phyloP scores from a whole-genome alignment of 2,113 vertebrate genomes.

The Pogona vitticeps region DNA sequence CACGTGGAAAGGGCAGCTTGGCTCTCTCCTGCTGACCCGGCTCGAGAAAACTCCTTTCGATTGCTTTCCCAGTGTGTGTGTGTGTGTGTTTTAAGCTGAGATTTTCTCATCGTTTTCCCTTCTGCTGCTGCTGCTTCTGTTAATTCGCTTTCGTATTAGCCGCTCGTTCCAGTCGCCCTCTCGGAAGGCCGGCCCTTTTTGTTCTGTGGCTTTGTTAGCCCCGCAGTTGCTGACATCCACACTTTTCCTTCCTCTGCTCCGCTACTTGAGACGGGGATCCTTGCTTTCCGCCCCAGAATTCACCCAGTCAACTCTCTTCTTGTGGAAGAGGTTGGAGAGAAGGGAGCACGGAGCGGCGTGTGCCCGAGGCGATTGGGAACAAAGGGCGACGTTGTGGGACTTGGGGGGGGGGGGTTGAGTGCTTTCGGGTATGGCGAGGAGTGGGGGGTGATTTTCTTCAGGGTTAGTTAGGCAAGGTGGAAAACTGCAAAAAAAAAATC shows the following conservation, averaged over 20 bases:
- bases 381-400: neutral
- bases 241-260: neutral
- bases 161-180: too few relatives aligned
- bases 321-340: too few relatives aligned
- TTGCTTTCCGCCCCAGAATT: neutral
- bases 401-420: neutral
- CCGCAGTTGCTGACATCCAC: constrained; percentile 1
- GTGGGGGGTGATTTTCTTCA: neutral
- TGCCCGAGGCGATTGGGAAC: neutral
- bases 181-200: neutral
- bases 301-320: too few relatives aligned
- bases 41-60: too few relatives aligned
- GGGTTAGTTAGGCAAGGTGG: neutral
- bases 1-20: neutral
- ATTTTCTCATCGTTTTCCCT: neutral
- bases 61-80: neutral
- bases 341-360: too few relatives aligned
- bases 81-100: too few relatives aligned
- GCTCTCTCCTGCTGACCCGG: neutral
- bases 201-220: neutral
- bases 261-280: neutral
- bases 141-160: too few relatives aligned
- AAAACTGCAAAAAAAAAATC: neutral
- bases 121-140: too few relatives aligned
- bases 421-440: neutral